Base-by-base conservation (phyloP, 2,113 vertebrate species). In the Lampris megalopsis region DNA sequence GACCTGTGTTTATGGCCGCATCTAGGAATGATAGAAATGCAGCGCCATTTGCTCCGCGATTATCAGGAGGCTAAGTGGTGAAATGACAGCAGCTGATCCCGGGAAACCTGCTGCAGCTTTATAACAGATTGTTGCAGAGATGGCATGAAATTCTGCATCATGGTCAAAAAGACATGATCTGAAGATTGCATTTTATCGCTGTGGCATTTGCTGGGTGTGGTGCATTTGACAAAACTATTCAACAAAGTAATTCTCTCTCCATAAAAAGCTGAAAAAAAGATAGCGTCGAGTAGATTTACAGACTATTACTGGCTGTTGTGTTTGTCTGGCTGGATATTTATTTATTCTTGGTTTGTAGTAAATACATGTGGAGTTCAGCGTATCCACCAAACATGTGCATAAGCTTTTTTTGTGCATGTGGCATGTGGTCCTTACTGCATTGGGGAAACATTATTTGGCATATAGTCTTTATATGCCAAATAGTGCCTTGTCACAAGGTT, bases 31-130 rank as follows among this genome's bases (percentile, higher is more conserved):
- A 52, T 52, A 75, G 83, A 66, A 82, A 87, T 83, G 71, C 75
- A 73, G 75, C 75, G 71, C 71, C 83, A 85, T 85, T 71, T 89
- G 83, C 86, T 89, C 47, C 58, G 9, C 71, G 80, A 66, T 83
- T 83, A 85, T 89, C 87, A 88, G 54, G 67, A 56, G 60, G 45
- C 63, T 80, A 71, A 85, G 67, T 89, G 82, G 47, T 72, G 66
- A 83, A 83, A 80, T 24, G 68, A 13, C 78, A 67, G 65, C 6
- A 77, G 69, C 68, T 61, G 56, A 84, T 72, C 76, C 48, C 84
- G 24, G 24, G 24, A 24, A 24, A 24, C 24, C 24, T 24, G 24
- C 24, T 24, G 24, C 24, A 24, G 24, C 24, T 24, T 24, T 24
- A 24, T 24, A 24, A 24, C 24, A 24, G 24, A 24, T 24, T 24